These are phyloP conservation scores for Sturnus vulgaris DNA, from an alignment of 2,113 vertebrate species.

Conservation along the genomic window DNA sequence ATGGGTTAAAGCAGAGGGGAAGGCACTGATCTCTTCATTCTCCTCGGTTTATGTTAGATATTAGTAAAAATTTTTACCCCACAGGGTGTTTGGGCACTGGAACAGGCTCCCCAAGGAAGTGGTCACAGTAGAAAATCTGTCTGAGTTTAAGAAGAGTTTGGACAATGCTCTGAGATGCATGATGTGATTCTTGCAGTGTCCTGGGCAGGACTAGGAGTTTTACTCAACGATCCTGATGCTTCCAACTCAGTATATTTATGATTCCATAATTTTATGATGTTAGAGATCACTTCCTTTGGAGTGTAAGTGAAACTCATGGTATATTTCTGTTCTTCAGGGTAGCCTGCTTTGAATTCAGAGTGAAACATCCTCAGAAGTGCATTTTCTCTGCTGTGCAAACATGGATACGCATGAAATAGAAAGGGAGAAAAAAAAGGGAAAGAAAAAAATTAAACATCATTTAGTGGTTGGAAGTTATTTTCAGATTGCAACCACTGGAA, in stretches of 20 bases:
- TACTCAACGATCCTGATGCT: neutral
- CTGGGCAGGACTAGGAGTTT: neutral
- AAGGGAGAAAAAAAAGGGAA: neutral
- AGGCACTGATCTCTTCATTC: neutral
- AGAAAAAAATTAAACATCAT: constrained; percentile 57
- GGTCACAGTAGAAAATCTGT: too few relatives aligned
- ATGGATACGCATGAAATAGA: constrained; percentile 58
- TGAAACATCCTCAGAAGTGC: constrained; percentile 38
- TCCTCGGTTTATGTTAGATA: neutral
- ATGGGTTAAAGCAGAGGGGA: rapidly evolving
- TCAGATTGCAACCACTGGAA: constrained; percentile 70
- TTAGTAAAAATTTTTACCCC: neutral
- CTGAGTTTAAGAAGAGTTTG: neutral
- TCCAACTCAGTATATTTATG: neutral
- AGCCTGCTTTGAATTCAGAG: constrained; percentile 34
- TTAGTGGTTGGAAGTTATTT: constrained; percentile 76
- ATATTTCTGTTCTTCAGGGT: neutral
- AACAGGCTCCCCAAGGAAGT: neutral
- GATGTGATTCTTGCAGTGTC: neutral
- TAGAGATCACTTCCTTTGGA: neutral
- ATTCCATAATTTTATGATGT: neutral
- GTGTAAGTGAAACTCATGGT: neutral
- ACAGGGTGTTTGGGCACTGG: neutral
- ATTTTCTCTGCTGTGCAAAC: constrained; percentile 55
- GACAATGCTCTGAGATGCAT: neutral